A percentile compares a stretch with the other conserved stretches of the same genome.
Conservation (phyloP, 2,113 vertebrate species). For the Erinaceus europaeus region DNA sequence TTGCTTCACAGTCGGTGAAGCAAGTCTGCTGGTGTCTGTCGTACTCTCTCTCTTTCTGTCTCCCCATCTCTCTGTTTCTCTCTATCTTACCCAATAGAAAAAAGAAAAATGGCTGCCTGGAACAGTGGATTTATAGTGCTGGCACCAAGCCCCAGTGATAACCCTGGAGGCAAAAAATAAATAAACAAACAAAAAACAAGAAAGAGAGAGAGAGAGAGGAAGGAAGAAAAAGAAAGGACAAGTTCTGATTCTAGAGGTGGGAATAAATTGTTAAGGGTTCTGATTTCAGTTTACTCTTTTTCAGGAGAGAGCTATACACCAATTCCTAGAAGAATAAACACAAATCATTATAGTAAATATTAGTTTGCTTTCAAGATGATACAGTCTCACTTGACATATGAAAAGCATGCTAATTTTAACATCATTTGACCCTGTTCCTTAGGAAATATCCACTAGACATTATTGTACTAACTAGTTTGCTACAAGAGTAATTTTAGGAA, state of each 20-base stretch:
- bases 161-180: too few species aligned
- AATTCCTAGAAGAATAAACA: background rate
- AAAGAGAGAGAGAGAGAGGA: too few species aligned
- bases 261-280: background rate
- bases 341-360: background rate
- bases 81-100: too few species aligned
- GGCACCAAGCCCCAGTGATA: too few species aligned
- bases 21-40: too few species aligned
- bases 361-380: constrained; percentile 13
- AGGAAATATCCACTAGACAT: constrained; percentile 15
- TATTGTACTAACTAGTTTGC: background rate
- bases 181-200: too few species aligned
- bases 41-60: too few species aligned
- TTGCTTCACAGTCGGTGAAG: too few species aligned
- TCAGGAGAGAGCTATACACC: background rate
- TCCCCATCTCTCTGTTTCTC: too few species aligned
- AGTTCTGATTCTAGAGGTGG: background rate
- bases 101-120: too few species aligned
- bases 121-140: too few species aligned
- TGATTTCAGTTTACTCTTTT: constrained; percentile 20
- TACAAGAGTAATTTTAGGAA: background rate
- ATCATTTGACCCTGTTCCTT: background rate
- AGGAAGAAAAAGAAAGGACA: too few species aligned
- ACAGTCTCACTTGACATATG: background rate
- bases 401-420: constrained; percentile 19